Evolutionary conservation across 1,140 invertebrate species (phyloP).

Genomic region (Megathymus violae): DNA sequence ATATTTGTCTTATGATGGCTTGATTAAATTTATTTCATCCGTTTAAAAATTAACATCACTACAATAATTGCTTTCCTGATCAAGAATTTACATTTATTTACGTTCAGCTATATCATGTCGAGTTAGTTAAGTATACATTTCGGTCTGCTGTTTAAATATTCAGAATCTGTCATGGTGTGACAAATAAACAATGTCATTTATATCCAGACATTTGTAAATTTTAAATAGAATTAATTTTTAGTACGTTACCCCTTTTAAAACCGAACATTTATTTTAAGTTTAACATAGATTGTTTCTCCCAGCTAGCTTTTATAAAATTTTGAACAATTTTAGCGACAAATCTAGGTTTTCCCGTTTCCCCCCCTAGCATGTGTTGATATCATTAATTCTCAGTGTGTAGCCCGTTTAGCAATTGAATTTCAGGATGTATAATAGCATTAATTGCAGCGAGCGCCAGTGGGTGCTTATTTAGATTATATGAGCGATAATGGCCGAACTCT

Average conservation of each 20-base stretch:
- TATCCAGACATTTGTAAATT: neutral
- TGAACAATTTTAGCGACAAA: slow-evolving; percentile 20
- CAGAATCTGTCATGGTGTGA: neutral
- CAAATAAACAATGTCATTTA: slow-evolving; percentile 1
- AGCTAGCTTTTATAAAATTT: no score
- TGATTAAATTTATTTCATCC: no score
- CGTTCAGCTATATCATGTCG: no score
- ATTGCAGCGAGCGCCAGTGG: slow-evolving; percentile 40
- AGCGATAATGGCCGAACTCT: slow-evolving; percentile 48
- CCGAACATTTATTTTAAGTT: neutral
- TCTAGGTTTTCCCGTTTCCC: slow-evolving; percentile 24
- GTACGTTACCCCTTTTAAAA: neutral
- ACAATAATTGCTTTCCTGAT: no score
- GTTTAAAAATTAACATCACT: no score
- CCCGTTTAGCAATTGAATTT: slow-evolving; percentile 56
- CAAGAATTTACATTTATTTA: no score
- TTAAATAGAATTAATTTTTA: neutral
- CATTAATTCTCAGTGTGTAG: slow-evolving; percentile 48
- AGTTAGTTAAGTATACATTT: no score
- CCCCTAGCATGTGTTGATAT: slow-evolving; percentile 48
- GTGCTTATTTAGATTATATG: slow-evolving; percentile 50
- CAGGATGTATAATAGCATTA: slow-evolving; percentile 44
- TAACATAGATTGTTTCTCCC: no score
- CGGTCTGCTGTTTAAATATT: neutral
- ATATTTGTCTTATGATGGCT: no score